Evolutionary conservation across 1,140 invertebrate species (phyloP).

Genomic region (Triops cancriformis): DNA sequence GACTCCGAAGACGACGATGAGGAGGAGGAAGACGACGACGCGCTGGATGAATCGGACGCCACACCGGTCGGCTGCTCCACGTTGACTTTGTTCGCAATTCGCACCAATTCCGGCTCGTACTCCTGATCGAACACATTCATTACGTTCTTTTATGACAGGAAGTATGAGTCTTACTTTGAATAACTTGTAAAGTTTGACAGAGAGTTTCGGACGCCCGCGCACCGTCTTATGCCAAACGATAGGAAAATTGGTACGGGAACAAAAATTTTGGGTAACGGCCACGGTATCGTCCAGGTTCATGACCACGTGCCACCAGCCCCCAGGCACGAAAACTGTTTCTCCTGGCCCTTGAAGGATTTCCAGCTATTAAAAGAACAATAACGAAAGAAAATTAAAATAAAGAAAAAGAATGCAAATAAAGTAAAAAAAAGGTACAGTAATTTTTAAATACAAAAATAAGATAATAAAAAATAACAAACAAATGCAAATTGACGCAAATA

Average conservation of each 20-base stretch:
- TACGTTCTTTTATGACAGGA: not conserved
- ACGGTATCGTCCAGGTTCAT: slow-evolving; percentile 92
- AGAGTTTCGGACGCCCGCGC: slow-evolving; percentile 86
- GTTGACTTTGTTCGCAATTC: slow-evolving; percentile 76
- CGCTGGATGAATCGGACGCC: slow-evolving; percentile 87
- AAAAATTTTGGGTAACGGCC: slow-evolving; percentile 97
- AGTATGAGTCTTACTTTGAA: slow-evolving; percentile 45
- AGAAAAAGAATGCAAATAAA: not conserved
- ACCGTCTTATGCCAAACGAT: slow-evolving; percentile 96
- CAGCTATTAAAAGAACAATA: slow-evolving; percentile 56
- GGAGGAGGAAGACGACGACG: slow-evolving; percentile 74
- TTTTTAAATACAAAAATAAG: too few species aligned
- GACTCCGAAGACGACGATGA: slow-evolving; percentile 44
- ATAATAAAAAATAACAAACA: too few species aligned
- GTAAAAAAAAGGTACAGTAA: too few species aligned
- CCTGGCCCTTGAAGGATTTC: slow-evolving; percentile 95
- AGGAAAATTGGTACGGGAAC: slow-evolving; percentile 89
- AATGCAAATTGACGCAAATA: too few species aligned
- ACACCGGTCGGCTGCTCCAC: slow-evolving; percentile 77
- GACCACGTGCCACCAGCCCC: slow-evolving; percentile 98
- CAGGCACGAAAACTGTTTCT: slow-evolving; percentile 97
- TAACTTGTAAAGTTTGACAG: slow-evolving; percentile 68
- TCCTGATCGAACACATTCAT: slow-evolving; percentile 37
- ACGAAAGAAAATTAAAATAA: slow-evolving; percentile 29
- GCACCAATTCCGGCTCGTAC: slow-evolving; percentile 72